Evolutionary conservation across 2,888 invertebrate genomes (phyloP), one percentile per base, ranked within the genome.

Genomic region (Parnassius smintheus): DNA sequence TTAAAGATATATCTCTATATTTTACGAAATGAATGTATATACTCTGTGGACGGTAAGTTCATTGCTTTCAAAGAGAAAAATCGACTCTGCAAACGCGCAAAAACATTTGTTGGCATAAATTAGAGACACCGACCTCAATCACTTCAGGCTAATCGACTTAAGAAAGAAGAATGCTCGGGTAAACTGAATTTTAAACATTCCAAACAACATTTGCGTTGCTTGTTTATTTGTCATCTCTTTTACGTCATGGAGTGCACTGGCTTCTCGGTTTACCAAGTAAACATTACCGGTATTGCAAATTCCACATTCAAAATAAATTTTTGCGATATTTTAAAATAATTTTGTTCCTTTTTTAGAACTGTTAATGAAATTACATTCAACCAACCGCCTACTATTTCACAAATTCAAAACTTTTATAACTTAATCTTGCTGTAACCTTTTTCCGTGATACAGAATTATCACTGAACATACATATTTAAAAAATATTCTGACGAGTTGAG

Each of bases 291-390:
- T 41, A 56, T 52, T 12, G 22, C 42, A 10, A 60, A 53, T 53
- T 62, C 62, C 62, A 62, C 46, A 53, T 62, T 57, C 42, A 53
- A 57, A 57, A 55, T 49, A 8, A 52, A 46, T 50, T 10, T 46
- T 59, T 53, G 48, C 46, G n/a, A 58, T 58, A 59, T 52, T 52
- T 59, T 45, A 10, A 9, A 22, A 56, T 45, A 45, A 45, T 52
- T 52, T 2, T 54, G 53, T 57, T 48, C 8, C n/a, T 56, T 56
- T 48, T 53, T 12, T 50, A 35, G 25, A 25, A 4, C 13, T 2
- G 25, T 12, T 42, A 54, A 55, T 25, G 52, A 53, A 12, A 44
- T 50, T 63, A 54, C 51, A 48, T 25, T n/a, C 58, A 11, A 52
- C 18, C 56, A 56, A 56, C 53, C 12, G 10, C 51, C 4, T 11